phyloP scores from a whole-genome alignment of 2,113 vertebrate genomes.

The Menura novaehollandiae region DNA sequence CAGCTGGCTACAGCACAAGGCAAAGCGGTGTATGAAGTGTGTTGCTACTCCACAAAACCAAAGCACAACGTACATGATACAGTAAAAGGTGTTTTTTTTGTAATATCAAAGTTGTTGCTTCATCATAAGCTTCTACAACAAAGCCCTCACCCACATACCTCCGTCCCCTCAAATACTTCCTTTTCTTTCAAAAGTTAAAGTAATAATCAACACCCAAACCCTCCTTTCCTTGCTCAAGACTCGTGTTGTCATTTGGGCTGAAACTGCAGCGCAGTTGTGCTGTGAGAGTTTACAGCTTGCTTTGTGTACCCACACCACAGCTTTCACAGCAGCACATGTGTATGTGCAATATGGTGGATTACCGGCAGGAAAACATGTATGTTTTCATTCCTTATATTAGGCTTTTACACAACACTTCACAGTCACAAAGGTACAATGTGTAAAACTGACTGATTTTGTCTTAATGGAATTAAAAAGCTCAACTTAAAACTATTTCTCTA shows the following conservation, averaged over 20 bases:
- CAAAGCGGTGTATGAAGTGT: background rate
- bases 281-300: background rate
- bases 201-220: background rate
- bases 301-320: background rate
- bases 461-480: background rate
- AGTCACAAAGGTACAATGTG: background rate
- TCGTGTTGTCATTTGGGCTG: background rate
- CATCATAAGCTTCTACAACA: background rate
- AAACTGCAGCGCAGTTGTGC: background rate
- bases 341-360: background rate
- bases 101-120: background rate
- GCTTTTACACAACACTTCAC: background rate
- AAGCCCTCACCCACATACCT: background rate
- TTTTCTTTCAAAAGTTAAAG: background rate
- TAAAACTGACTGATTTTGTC: background rate
- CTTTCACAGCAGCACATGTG: background rate
- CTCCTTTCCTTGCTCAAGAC: background rate
- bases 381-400: background rate
- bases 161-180: background rate
- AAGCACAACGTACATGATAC: background rate
- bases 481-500: background rate
- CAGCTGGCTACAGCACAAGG: background rate
- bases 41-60: background rate
- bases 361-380: background rate
- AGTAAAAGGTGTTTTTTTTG: background rate